Base-by-base conservation (phyloP, 2,888 invertebrate genomes). In the Vesta saturnalis region DNA sequence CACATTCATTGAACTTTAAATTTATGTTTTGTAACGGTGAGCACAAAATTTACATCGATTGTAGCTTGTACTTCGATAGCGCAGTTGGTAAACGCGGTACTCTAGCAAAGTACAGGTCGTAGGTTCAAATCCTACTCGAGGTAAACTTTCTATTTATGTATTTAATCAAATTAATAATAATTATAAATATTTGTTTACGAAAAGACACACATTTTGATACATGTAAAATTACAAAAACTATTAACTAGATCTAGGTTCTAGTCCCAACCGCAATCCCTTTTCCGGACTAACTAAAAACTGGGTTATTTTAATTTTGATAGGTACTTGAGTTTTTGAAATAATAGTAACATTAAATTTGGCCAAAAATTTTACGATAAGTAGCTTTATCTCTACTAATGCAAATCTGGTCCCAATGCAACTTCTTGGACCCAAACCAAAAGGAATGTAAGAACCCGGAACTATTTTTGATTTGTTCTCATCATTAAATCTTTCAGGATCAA, bases 331-430 rank as follows among this genome's bases (percentile, higher is more conserved):
- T 52, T 79, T 78, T 6, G 75, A 71, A 1, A 71, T 70, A 0
- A 77, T 70, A 12, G 76, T 75, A 46, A 81, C 62, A 18, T 78
- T 76, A 66, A 80, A 80, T 39, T 76, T 71, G 4, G 64, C 56
- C 35, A 81, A 46, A 4, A 81, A 57, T 57, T 79, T 57, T 35
- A 74, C 78, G 12, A 81, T 69, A 3, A 79, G 21, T 1, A 69
- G 49, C 71, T 81, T 81, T 14, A 23, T 19, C 52, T 67, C 67
- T 52, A 67, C 49, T 23, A 67, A 52, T n/a, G 23, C 67, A 8
- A 71, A 73, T 72, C 80, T 77, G 59, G 12, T 72, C 84, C 89
- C 91, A 59, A 91, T 88, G 73, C 91, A 91, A 76, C 86, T 89
- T 64, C 90, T 85, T 0, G 87, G 90, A 1, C 91, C 91, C 0